Evolutionary conservation across 2,888 invertebrate genomes (phyloP).

Genomic region (Nomada ferruginata): DNA sequence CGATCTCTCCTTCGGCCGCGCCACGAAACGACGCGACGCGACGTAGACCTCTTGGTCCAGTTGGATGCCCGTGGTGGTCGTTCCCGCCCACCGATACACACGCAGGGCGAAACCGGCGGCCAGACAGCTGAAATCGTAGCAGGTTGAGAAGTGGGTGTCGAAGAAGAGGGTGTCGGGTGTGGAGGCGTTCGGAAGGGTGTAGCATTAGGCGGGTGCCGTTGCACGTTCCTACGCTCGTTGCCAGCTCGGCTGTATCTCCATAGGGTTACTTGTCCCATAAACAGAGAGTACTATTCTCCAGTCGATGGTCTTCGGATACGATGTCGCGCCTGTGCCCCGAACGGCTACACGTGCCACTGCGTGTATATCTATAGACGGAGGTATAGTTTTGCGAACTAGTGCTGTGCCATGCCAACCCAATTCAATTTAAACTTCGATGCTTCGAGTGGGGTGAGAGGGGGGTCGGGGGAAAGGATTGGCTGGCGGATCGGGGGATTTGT

Average conservation of each 20-base stretch:
- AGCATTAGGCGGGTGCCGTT: slow-evolving; percentile 61
- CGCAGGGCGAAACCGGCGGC: not conserved
- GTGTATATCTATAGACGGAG: slow-evolving; percentile 63
- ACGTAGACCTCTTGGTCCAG: slow-evolving; percentile 52
- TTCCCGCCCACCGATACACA: slow-evolving; percentile 17
- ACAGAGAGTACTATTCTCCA: slow-evolving; percentile 81
- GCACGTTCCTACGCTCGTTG: slow-evolving; percentile 76
- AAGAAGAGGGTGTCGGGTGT: slow-evolving; percentile 56
- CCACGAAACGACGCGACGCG: slow-evolving; percentile 15
- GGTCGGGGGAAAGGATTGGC: slow-evolving; percentile 29
- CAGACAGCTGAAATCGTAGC: slow-evolving; percentile 48
- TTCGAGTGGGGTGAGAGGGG: slow-evolving; percentile 44
- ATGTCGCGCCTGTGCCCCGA: slow-evolving; percentile 58
- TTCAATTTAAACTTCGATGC: slow-evolving; percentile 83
- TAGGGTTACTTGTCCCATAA: slow-evolving; percentile 81
- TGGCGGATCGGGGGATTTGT: slow-evolving; percentile 55
- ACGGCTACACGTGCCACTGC: slow-evolving; percentile 51
- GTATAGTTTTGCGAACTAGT: slow-evolving; percentile 81
- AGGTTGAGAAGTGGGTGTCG: slow-evolving; percentile 58
- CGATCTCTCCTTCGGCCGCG: slow-evolving; percentile 20
- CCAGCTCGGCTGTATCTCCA: slow-evolving; percentile 81
- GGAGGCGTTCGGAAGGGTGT: slow-evolving; percentile 53
- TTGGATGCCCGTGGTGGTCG: slow-evolving; percentile 38
- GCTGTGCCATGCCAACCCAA: slow-evolving; percentile 80
- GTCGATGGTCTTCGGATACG: slow-evolving; percentile 83